Evolutionary conservation across 2,113 vertebrate species (phyloP).

Genomic region (Murina feae): DNA sequence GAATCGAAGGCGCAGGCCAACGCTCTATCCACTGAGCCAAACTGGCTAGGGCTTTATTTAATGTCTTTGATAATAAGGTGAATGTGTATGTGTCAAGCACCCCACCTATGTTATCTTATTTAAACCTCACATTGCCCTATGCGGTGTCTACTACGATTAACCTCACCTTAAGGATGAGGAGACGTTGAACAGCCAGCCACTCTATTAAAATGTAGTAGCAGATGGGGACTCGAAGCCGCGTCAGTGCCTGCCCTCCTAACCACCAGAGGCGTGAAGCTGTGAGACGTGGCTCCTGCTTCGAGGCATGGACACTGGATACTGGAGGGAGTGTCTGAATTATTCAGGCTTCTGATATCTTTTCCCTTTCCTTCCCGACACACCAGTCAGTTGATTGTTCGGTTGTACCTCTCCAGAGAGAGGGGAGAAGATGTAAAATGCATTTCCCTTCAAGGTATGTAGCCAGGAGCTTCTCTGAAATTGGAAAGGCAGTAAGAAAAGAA

Average conservation of each 20-base stretch:
- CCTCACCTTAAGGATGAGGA: background rate
- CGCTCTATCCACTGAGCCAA: too few relatives aligned
- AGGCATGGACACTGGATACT: background rate
- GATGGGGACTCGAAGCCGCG: background rate
- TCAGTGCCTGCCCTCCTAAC: background rate
- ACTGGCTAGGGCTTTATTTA: too few relatives aligned
- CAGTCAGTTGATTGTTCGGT: background rate
- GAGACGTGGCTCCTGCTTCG: background rate
- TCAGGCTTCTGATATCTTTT: background rate
- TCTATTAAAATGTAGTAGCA: background rate
- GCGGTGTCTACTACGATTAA: background rate
- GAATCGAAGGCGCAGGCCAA: too few relatives aligned
- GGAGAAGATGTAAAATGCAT: background rate
- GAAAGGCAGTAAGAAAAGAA: background rate
- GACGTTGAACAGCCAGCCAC: background rate
- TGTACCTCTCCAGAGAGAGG: background rate
- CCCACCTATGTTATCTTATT: background rate
- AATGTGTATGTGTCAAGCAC: background rate
- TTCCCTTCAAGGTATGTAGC: background rate
- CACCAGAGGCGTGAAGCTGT: background rate
- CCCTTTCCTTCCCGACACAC: background rate
- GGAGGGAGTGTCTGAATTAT: background rate
- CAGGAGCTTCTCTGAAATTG: background rate
- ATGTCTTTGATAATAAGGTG: background rate
- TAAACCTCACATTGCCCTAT: too few relatives aligned